A percentile compares a stretch with the other conserved stretches of the same genome.
phyloP scores from a whole-genome alignment of 2,888 invertebrate species.

The Zele albiditarsus region DNA sequence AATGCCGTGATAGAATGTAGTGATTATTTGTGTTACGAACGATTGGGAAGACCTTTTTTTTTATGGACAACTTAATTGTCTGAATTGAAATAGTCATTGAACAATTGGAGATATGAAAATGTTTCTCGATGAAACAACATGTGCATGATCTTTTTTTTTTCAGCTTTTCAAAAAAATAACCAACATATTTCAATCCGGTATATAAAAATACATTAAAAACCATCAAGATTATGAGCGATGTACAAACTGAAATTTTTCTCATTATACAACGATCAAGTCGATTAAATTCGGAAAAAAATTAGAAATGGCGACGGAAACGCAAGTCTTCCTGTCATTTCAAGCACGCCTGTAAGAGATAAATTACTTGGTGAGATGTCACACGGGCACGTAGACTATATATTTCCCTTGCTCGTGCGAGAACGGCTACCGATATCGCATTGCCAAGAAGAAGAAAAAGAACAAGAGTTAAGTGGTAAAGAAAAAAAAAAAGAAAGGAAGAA shows the following conservation, averaged over 20 bases:
- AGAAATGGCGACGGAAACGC: background rate
- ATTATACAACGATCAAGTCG: slow-evolving; percentile 4
- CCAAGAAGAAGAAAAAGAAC: slow-evolving; percentile 16
- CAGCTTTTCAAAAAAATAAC: too few relatives aligned
- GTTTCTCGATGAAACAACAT: too few relatives aligned
- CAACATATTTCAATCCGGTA: too few relatives aligned
- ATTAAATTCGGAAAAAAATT: slow-evolving; percentile 31
- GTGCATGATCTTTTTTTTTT: too few relatives aligned
- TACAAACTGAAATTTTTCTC: background rate
- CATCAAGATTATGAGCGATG: too few relatives aligned
- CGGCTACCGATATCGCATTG: slow-evolving; percentile 33
- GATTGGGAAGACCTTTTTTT: too few relatives aligned
- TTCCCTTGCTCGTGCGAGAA: background rate
- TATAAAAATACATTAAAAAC: too few relatives aligned
- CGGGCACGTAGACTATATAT: slow-evolving; percentile 20
- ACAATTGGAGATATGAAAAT: too few relatives aligned
- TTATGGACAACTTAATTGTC: too few relatives aligned
- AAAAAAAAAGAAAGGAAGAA: slow-evolving; percentile 5
- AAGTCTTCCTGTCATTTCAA: slow-evolving; percentile 19
- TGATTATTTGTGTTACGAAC: too few relatives aligned
- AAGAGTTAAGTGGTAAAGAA: background rate
- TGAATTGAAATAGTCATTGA: too few relatives aligned
- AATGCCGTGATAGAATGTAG: too few relatives aligned
- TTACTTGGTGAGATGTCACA: slow-evolving; percentile 30
- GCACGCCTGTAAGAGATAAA: slow-evolving; percentile 32